Conservation (phyloP, 2,888 invertebrate species). For the Heliconius ethilla region DNA sequence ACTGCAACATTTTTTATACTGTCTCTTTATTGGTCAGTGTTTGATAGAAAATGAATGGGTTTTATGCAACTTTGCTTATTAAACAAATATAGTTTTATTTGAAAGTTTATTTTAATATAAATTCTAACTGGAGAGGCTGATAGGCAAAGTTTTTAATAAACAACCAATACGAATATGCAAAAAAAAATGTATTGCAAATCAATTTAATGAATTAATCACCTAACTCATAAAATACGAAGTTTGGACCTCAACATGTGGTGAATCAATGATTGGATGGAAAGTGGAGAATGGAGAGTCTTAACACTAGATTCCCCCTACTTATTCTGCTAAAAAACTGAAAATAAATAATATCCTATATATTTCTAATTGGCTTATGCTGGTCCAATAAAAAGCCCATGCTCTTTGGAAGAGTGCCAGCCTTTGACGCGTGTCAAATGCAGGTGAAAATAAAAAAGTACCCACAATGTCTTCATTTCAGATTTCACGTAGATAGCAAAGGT, state of each 20-base stretch:
- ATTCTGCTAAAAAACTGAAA: neutral
- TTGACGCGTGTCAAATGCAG: slow-evolving; percentile 26
- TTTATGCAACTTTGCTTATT: neutral
- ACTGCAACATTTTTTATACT: neutral
- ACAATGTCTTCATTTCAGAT: neutral
- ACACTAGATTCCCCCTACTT: neutral
- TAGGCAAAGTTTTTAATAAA: no score
- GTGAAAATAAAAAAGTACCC: slow-evolving; percentile 9
- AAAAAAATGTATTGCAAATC: no score
- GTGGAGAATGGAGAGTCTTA: neutral
- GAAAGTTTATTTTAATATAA: no score
- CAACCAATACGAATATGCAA: no score
- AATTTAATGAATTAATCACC: no score
- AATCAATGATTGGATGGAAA: neutral
- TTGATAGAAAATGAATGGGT: neutral
- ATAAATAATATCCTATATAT: neutral
- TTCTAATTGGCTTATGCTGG: neutral
- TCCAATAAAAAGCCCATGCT: slow-evolving; percentile 54
- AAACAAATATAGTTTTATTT: no score
- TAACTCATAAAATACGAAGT: no score
- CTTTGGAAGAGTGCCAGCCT: slow-evolving; percentile 66
- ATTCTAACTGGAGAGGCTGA: no score
- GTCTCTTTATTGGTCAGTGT: neutral
- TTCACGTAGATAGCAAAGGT: neutral
- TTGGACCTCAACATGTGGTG: no score